Percentiles rank a stretch among this genome's conserved stretches.
These are phyloP conservation scores for Mustelus asterias DNA, from an alignment of 2,113 vertebrate species.

Conservation along the genomic window DNA sequence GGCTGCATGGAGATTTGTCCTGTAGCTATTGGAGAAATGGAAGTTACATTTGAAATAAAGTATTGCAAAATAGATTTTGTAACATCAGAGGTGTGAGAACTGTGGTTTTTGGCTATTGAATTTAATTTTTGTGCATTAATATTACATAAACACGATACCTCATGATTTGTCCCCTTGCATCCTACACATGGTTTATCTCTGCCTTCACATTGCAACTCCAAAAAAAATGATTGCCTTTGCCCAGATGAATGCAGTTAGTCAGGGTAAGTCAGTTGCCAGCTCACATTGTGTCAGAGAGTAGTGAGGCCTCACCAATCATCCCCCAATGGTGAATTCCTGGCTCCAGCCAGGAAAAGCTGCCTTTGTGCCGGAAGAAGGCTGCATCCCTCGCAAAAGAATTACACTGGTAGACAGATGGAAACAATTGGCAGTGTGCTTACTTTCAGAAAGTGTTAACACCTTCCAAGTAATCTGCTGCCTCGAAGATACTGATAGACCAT, in stretches of 20 bases:
- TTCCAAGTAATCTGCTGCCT: neutral
- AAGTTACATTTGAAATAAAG: constrained; percentile 6
- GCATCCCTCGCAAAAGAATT: neutral
- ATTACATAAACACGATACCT: neutral
- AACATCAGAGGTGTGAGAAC: neutral
- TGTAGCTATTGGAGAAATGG: neutral
- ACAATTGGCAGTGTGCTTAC: neutral
- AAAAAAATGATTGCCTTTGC: neutral
- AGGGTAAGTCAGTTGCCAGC: neutral
- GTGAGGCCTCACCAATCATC: neutral
- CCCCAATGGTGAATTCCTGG: neutral
- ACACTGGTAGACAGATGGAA: neutral
- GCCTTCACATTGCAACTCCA: neutral
- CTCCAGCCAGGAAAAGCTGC: neutral
- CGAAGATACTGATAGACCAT: neutral
- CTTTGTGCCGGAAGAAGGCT: neutral
- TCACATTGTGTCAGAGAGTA: neutral
- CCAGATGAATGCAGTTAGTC: neutral
- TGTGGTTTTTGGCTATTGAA: neutral
- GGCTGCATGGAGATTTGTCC: neutral
- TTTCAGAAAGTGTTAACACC: neutral
- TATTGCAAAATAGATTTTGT: neutral
- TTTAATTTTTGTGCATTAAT: neutral
- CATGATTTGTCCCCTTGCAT: neutral
- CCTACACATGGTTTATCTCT: neutral